phyloP scores from a whole-genome alignment of 1,140 invertebrate genomes.

The Drosophila athabasca region DNA sequence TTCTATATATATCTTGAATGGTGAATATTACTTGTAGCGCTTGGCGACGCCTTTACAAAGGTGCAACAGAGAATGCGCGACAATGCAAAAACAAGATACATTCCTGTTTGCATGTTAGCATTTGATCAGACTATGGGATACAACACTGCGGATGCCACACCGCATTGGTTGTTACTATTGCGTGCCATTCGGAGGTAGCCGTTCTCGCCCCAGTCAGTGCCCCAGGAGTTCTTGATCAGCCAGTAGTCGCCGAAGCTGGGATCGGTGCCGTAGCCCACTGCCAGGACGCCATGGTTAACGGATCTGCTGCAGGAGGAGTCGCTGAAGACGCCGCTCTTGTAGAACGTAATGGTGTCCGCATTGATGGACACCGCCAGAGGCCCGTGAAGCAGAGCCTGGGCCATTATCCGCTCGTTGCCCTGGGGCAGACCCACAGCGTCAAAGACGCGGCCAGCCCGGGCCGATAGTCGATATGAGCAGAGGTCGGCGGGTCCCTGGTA shows the following conservation, averaged over 20 bases:
- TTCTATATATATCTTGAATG: too few relatives aligned
- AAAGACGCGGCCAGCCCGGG: background rate
- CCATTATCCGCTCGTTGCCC: slow-evolving; percentile 9
- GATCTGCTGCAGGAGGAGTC: background rate
- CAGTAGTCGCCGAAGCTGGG: background rate
- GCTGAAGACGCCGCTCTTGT: background rate
- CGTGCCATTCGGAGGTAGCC: slow-evolving; percentile 18
- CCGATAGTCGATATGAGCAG: background rate
- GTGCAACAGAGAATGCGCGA: too few relatives aligned
- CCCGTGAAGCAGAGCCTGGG: slow-evolving; percentile 5
- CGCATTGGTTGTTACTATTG: slow-evolving; percentile 14
- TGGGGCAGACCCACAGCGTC: background rate
- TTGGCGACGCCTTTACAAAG: too few relatives aligned
- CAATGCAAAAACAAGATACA: too few relatives aligned
- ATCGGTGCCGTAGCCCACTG: slow-evolving; percentile 13
- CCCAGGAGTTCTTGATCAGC: slow-evolving; percentile 23
- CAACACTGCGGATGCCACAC: background rate
- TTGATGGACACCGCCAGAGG: background rate
- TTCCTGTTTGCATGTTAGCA: too few relatives aligned
- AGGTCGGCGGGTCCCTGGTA: background rate
- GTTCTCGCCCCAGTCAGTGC: background rate
- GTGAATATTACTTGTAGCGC: too few relatives aligned
- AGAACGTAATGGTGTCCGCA: background rate
- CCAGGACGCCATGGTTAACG: background rate
- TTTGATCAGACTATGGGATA: too few relatives aligned